Conservation (phyloP, 1,140 invertebrate genomes). For the Thaumetopoea pityocampa region DNA sequence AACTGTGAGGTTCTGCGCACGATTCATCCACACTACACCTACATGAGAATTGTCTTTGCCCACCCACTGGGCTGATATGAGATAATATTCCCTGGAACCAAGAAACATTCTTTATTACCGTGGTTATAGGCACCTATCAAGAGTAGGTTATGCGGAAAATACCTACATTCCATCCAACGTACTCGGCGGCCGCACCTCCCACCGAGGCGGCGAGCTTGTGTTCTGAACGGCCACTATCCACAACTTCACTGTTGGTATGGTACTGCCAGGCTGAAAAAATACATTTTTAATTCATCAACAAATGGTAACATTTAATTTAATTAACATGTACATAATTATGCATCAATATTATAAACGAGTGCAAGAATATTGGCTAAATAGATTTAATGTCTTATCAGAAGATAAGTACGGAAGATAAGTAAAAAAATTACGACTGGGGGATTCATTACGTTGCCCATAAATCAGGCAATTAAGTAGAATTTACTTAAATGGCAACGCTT, state of each 20-base stretch:
- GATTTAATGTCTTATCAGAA: no score
- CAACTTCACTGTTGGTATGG: conserved; percentile 88
- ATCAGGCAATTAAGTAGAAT: no score
- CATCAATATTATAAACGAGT: no score
- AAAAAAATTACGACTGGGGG: no score
- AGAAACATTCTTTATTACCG: not conserved
- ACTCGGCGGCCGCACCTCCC: conserved; percentile 81
- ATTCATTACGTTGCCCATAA: no score
- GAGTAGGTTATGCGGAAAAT: not conserved
- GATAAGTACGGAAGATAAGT: no score
- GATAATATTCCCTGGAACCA: conserved; percentile 89
- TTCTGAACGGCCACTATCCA: conserved; percentile 88
- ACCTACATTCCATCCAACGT: conserved; percentile 84
- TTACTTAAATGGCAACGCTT: no score
- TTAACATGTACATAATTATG: no score
- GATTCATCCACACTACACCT: conserved; percentile 92
- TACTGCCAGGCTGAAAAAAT: conserved; percentile 83
- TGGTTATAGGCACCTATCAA: not conserved
- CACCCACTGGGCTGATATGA: conserved; percentile 93
- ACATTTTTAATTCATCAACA: conserved; percentile 2
- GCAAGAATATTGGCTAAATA: no score
- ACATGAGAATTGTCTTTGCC: conserved; percentile 84
- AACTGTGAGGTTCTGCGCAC: conserved; percentile 91
- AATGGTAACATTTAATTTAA: no score
- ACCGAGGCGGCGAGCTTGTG: conserved; percentile 77